phyloP scores from a whole-genome alignment of 2,888 invertebrate species.

The Mesorhabditis sp. region DNA sequence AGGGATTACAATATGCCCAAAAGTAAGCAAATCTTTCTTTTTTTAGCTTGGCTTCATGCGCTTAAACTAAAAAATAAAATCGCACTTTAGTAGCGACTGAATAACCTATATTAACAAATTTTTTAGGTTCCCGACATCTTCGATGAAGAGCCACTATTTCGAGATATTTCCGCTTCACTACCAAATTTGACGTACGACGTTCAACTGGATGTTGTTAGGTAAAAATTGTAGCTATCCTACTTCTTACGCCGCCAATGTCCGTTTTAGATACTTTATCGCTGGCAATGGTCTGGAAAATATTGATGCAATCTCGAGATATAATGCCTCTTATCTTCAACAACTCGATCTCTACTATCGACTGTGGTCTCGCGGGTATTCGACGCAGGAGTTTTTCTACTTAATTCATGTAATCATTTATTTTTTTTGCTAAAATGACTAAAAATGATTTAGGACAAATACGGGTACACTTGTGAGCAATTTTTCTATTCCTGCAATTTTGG shows the following conservation, averaged over 20 bases:
- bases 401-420: constrained; percentile 37
- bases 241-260: background rate
- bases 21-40: constrained; percentile 10
- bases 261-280: constrained; percentile 33
- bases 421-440: no score
- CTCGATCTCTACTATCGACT: constrained; percentile 36
- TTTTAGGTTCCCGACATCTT: constrained; percentile 40
- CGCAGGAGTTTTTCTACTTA: constrained; percentile 40
- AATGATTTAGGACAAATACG: constrained; percentile 51
- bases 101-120: no score
- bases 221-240: background rate
- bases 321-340: constrained; percentile 42
- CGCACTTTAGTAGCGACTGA: no score
- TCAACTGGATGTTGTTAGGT: constrained; percentile 38
- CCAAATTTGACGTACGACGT: constrained; percentile 27
- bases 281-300: constrained; percentile 53
- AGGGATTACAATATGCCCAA: constrained; percentile 52
- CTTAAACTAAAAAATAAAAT: no score
- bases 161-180: constrained; percentile 24
- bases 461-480: constrained; percentile 50
- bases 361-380: constrained; percentile 44
- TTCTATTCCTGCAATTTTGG: constrained; percentile 48
- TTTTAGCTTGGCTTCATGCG: no score
- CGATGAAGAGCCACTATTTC: constrained; percentile 21
- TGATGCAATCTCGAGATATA: constrained; percentile 40